A percentile compares a stretch with the other conserved stretches of the same genome.
phyloP scores from a whole-genome alignment of 2,113 vertebrate species.

The Verasper variegatus region DNA sequence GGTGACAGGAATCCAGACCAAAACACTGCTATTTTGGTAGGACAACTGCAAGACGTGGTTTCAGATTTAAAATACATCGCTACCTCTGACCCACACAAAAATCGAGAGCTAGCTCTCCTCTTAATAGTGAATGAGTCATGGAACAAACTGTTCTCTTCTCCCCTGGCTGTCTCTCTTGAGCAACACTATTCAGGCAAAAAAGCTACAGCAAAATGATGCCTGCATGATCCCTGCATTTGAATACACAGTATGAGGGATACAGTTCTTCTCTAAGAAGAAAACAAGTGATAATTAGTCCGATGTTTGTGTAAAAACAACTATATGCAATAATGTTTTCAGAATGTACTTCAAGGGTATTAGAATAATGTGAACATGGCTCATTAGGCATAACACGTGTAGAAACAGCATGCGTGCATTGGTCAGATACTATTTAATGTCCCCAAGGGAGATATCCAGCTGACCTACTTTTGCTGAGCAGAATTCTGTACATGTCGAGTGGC shows the following conservation, averaged over 20 bases:
- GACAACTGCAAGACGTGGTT: slow-evolving; percentile 4
- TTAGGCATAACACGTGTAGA: slow-evolving; percentile 66
- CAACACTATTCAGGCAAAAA: slow-evolving; percentile 23
- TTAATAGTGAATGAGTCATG: slow-evolving; percentile 62
- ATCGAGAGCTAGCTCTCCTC: slow-evolving; percentile 9
- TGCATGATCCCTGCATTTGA: neutral
- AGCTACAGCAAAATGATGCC: neutral
- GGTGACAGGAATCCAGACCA: slow-evolving; percentile 6
- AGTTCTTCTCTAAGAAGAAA: no score
- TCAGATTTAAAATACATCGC: slow-evolving; percentile 19
- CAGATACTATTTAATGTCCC: slow-evolving; percentile 74
- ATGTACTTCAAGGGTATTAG: slow-evolving; percentile 3
- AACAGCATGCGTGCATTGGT: slow-evolving; percentile 58
- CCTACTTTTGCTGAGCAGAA: slow-evolving; percentile 81
- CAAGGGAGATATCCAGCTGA: slow-evolving; percentile 78
- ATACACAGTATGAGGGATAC: neutral
- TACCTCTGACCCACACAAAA: slow-evolving; percentile 39
- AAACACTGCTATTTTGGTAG: slow-evolving; percentile 28
- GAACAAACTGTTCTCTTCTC: slow-evolving; percentile 51
- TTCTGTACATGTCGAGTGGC: slow-evolving; percentile 69
- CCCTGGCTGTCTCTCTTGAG: slow-evolving; percentile 30
- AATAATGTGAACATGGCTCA: slow-evolving; percentile 53
- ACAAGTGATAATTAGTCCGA: no score
- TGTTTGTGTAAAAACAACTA: no score
- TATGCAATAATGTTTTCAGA: neutral